These are phyloP conservation scores for Syrphus vitripennis DNA, from an alignment of 2,888 invertebrate species.

Conservation along the genomic window DNA sequence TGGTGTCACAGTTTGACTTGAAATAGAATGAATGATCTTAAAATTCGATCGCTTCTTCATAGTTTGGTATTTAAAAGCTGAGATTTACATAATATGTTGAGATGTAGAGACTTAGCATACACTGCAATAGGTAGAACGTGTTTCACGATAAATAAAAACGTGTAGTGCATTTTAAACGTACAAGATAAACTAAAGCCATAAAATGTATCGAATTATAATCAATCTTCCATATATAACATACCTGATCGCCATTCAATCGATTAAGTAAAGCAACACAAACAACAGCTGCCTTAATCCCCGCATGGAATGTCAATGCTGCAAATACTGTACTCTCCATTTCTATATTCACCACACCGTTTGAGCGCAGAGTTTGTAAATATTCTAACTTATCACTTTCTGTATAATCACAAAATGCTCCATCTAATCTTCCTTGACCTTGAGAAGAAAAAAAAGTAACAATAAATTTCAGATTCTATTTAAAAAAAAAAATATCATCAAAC, in stretches of 20 bases:
- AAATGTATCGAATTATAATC: too few relatives aligned
- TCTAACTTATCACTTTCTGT: constrained; percentile 94
- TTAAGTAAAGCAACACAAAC: constrained; percentile 96
- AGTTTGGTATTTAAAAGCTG: too few relatives aligned
- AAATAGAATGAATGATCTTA: too few relatives aligned
- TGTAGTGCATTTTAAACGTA: too few relatives aligned
- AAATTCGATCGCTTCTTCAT: too few relatives aligned
- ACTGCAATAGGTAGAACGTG: too few relatives aligned
- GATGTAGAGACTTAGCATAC: too few relatives aligned
- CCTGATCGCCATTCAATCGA: constrained; percentile 96
- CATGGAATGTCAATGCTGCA: constrained; percentile 95
- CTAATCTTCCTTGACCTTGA: constrained; percentile 94
- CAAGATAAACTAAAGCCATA: too few relatives aligned
- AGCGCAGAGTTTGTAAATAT: constrained; percentile 89
- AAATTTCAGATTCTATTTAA: too few relatives aligned
- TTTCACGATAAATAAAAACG: too few relatives aligned
- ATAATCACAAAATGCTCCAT: constrained; percentile 98
- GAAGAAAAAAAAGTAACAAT: not conserved
- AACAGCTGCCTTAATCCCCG: constrained; percentile 95
- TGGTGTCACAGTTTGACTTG: too few relatives aligned
- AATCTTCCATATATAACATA: constrained; percentile 77
- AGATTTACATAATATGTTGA: too few relatives aligned
- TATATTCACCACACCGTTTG: constrained; percentile 94
- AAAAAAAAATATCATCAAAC: constrained; percentile 79
- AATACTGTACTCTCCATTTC: constrained; percentile 98